A percentile compares a stretch with the other conserved stretches of the same genome.
Evolutionary conservation across 2,888 invertebrate species (phyloP).

Genomic region (Hirtodrosophila confusa): DNA sequence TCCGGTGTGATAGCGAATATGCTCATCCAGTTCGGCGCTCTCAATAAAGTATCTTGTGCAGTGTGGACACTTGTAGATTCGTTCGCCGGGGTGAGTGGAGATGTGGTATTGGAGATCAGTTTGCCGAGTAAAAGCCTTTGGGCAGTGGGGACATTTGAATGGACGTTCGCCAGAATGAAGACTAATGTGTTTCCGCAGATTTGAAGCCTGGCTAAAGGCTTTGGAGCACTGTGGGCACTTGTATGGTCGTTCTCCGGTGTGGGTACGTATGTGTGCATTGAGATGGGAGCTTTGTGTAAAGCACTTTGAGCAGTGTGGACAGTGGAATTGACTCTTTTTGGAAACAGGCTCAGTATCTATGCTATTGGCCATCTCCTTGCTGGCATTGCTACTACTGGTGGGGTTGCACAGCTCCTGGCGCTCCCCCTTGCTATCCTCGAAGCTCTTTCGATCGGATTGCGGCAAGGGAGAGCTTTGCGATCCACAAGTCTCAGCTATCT

Average conservation of each 20-base stretch:
- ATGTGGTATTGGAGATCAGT: conserved; percentile 83
- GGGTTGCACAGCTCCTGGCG: too few species aligned
- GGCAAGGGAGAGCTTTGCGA: too few species aligned
- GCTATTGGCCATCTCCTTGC: too few species aligned
- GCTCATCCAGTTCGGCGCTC: background rate
- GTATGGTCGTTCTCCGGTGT: conserved; percentile 25
- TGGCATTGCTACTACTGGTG: too few species aligned
- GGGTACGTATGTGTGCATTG: conserved; percentile 19
- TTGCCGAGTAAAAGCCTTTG: conserved; percentile 85
- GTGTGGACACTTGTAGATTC: background rate
- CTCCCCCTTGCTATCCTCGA: too few species aligned
- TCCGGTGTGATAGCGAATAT: background rate
- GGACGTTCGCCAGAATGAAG: conserved; percentile 85
- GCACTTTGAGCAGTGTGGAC: conserved; percentile 13
- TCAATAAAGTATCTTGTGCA: background rate
- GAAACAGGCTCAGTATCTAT: too few species aligned
- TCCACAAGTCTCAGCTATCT: too few species aligned
- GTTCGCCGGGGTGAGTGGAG: conserved; percentile 5
- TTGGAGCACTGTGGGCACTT: conserved; percentile 15
- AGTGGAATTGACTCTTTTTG: background rate
- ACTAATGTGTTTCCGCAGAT: conserved; percentile 85
- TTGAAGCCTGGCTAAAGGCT: conserved; percentile 54
- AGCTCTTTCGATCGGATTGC: too few species aligned
- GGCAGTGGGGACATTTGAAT: conserved; percentile 85
- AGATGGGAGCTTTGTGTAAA: conserved; percentile 12